Evolutionary conservation across 1,140 invertebrate species (phyloP).

Genomic region (Nautilus pompilius): DNA sequence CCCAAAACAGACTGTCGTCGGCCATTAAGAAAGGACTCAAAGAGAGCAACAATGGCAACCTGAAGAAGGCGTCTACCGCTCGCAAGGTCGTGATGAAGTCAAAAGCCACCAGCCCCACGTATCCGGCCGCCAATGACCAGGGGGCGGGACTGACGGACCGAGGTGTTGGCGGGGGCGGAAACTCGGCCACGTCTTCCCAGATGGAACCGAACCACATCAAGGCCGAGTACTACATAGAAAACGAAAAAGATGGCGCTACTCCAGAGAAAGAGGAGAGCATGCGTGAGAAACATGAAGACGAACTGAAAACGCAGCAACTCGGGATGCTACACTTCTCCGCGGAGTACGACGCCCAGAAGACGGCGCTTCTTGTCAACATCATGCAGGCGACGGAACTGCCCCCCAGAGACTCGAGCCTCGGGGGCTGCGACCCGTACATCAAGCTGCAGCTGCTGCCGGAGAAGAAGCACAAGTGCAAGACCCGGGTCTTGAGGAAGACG

Average conservation of each 20-base stretch:
- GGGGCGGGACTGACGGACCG: constrained; percentile 19
- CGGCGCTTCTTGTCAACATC: constrained; percentile 85
- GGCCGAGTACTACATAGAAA: constrained; percentile 42
- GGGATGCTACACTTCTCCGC: constrained; percentile 73
- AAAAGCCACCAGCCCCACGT: constrained; percentile 43
- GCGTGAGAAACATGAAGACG: constrained; percentile 47
- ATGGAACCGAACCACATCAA: constrained; percentile 23
- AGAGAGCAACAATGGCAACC: constrained; percentile 34
- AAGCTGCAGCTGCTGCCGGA: constrained; percentile 83
- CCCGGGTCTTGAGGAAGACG: constrained; percentile 78
- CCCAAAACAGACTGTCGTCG: constrained; percentile 46
- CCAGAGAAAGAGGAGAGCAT: constrained; percentile 62
- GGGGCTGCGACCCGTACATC: constrained; percentile 83
- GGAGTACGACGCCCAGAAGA: constrained; percentile 83
- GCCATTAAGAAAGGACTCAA: constrained; percentile 52
- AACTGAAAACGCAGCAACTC: constrained; percentile 58
- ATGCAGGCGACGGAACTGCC: constrained; percentile 62
- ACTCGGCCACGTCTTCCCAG: constrained; percentile 18
- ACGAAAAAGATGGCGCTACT: constrained; percentile 60
- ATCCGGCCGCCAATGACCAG: constrained; percentile 26
- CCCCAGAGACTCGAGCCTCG: constrained; percentile 56
- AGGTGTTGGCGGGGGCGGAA: neutral
- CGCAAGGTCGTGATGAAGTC: constrained; percentile 37
- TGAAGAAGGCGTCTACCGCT: constrained; percentile 28
- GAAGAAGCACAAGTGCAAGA: constrained; percentile 82